Evolutionary conservation across 1,140 invertebrate genomes (phyloP), one percentile per base, ranked within the genome.

Genomic region (Mamestra configurata): DNA sequence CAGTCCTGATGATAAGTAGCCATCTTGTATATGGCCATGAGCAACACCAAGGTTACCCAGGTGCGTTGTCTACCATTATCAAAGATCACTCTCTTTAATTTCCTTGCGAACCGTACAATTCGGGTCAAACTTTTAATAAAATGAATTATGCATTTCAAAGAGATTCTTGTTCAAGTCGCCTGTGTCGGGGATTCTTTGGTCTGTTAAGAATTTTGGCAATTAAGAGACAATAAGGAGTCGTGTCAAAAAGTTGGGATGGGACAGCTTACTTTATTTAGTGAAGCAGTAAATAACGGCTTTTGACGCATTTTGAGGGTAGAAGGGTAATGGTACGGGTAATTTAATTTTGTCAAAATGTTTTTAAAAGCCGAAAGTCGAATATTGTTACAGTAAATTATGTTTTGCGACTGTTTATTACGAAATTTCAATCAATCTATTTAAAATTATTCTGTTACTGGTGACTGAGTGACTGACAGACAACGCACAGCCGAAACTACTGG

Each of bases 81-180:
- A n/a, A n/a, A n/a, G n/a, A n/a, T n/a, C n/a, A n/a, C n/a, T n/a
- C n/a, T 35, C 31, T 3, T 35, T 1, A 8, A 4, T 40, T 13
- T 46, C 11, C 1, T 46, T 15, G 43, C 43, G 13, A 13, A 46
- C 43, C 43, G 43, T 46, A 46, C 18, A 37, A 35, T 59, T 49
- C 55, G 15, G 55, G 72, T 59, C 20, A 53, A 71, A 76, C 10
- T 64, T 76, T 76, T 76, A 46, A 61, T 76, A 76, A 64, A 76
- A 61, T 76, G 73, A 76, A 76, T 76, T 76, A 76, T 76, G 73
- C 73, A 76, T 76, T 61, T 76, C 73, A 64, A 46, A 49, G 71
- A 53, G 18, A 76, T 57, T 49, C 57, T 11, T 27, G 73, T 49
- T 49, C 15, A n/a, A 8, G 31, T 46, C 73, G n/a, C 22, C 40